These are phyloP conservation scores for Ibycter americanus DNA, from an alignment of 2,797 vertebrate genomes.

Conservation along the genomic window DNA sequence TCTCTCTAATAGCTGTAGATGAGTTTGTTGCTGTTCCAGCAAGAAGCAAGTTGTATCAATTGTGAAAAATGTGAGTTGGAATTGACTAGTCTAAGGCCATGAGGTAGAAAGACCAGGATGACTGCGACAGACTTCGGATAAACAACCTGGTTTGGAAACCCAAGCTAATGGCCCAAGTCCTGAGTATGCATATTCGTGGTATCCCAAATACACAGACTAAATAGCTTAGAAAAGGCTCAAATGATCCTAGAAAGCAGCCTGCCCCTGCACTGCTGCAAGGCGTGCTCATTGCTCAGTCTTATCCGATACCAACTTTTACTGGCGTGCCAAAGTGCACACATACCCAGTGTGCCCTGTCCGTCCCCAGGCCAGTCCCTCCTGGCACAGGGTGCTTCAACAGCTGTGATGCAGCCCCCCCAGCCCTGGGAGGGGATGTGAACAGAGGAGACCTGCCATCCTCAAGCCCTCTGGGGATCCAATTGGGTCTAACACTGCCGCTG, in stretches of 20 bases:
- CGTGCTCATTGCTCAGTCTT: neutral
- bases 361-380: neutral
- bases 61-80: neutral
- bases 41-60: neutral
- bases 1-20: neutral
- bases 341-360: too few species aligned
- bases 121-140: fast-evolving
- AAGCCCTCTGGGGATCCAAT: neutral
- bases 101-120: neutral
- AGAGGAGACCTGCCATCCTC: neutral
- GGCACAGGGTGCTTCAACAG: neutral
- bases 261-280: neutral
- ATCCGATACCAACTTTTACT: fast-evolving
- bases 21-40: neutral
- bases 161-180: neutral
- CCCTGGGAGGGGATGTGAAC: neutral
- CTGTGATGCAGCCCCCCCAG: neutral
- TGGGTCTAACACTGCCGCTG: neutral
- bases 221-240: slow-evolving; percentile 2
- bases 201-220: slow-evolving; percentile 16
- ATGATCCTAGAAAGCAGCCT: neutral
- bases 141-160: neutral
- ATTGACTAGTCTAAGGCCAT: neutral
- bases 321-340: fast-evolving
- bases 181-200: neutral